Evolutionary conservation across 2,113 vertebrate genomes (phyloP), one percentile per base, ranked within the genome.

Genomic region (Silurus glanis): DNA sequence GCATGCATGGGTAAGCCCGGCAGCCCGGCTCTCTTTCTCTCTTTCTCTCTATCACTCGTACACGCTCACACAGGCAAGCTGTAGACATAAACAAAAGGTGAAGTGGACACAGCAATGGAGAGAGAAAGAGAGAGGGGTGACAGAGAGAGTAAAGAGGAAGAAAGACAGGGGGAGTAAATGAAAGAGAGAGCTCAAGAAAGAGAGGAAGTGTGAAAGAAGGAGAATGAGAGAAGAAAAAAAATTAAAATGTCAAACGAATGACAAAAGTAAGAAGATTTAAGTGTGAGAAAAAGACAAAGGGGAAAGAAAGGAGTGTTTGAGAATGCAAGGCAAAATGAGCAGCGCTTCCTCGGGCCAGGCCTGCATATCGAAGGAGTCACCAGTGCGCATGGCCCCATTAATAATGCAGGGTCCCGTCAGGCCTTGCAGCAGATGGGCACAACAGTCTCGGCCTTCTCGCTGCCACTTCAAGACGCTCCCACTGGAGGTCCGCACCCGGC

Each of bases 1-100:
- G 95, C 97, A 99, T 96, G 98, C 98, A 97, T 99, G 96, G 95
- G 97, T 99, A 97, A 97, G 96, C 96, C 96, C 95, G 93, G 93
- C 96, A 96, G 96, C 78, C 82, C 25, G 93, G 82, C 80, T 84
- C 88, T 66, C 79, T 75, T 37, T 84, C 80, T 84, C 88, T 66
- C 79, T 75, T 37, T 78, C 71, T 69, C 75, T 86, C 83, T 47
- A 61, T 61, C 72, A 56, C 25, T 53, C 82, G 71, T n/a, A 69
- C 69, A 56, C 45, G 47, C 19, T 64, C 45, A 55, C 69, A 58
- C 13, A 25, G 17, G 51, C 75, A 67, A 92, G 95, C 96, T 95
- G 90, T 72, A 88, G 87, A 96, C 94, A 95, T 94, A 93, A 95
- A 93, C 94, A 90, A 80, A 87, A 87, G 84, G 82, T 72, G 79